Conservation (phyloP, 2,113 vertebrate genomes). For the Prionailurus viverrinus region DNA sequence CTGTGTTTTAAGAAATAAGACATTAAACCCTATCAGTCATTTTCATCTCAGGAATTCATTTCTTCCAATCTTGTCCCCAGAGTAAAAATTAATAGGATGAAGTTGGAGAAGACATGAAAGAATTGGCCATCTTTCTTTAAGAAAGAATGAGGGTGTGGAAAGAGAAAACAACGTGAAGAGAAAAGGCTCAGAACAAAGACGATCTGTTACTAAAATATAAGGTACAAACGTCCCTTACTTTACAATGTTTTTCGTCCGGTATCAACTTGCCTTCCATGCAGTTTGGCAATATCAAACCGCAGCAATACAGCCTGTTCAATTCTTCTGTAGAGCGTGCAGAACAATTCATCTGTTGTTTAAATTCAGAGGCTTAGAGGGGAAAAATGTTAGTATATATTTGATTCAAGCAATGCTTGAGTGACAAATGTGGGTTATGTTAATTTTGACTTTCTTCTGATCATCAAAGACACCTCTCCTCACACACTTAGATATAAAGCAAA, state of each 20-base stretch:
- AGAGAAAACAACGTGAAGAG: not conserved
- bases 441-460: constrained; percentile 62
- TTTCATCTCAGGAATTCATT: not conserved
- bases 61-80: not conserved
- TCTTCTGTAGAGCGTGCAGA: not conserved
- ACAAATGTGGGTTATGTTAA: constrained; percentile 38
- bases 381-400: not conserved
- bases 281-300: not conserved
- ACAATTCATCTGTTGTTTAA: not conserved
- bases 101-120: not conserved
- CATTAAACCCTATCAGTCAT: not conserved
- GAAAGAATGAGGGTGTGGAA: not conserved
- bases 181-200: not conserved
- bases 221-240: not conserved
- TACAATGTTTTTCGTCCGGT: not conserved
- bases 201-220: not conserved
- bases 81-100: not conserved
- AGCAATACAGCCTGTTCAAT: not conserved
- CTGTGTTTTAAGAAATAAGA: constrained; percentile 32
- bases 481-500: constrained; percentile 41
- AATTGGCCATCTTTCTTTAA: not conserved
- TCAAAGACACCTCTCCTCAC: constrained; percentile 48
- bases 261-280: not conserved
- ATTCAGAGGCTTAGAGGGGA: constrained; percentile 20
- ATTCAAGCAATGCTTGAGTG: constrained; percentile 33